Base-by-base conservation (phyloP, 2,113 vertebrate genomes). In the Rhinolophus sinicus region DNA sequence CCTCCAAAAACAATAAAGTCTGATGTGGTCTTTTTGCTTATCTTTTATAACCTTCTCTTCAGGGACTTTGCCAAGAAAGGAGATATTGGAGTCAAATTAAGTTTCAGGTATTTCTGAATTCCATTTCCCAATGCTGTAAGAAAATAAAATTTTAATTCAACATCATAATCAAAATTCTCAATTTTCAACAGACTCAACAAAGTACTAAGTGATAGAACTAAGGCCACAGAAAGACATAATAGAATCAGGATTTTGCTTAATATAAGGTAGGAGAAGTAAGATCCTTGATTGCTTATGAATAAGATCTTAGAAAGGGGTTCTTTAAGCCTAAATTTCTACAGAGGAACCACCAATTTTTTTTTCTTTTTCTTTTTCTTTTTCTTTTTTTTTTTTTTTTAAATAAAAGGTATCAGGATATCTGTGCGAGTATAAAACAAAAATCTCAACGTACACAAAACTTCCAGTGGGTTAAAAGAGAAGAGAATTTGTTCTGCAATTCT, bases 91-190 rank as follows among this genome's bases (percentile, higher is more conserved):
- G 2, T 73, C n/a, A 77, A 44, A n/a, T 69, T 70, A 87, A 70
- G 7, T 8, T 67, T 69, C 65, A 86, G 1, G 0, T 94, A 78
- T 85, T 80, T 88, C 24, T 94, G 33, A 85, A 56, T 92, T 62
- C 28, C 21, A 84, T 85, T 30, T 9, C 1, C 26, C 9, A 56
- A 6, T 56, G 64, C 6, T 88, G 52, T 62, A 14, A 93, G 28
- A 88, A 88, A 94, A 24, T 62, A 40, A 64, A 7, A 88, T 47
- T 80, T 95, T 67, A 88, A n/a, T 35, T 73, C n/a, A 82, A 38
- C 1, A 21, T 6, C 18, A 82, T 85, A 40, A 6, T n/a, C 67
- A 44, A 40, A 44, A 67, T 92, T 78, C 10, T 94, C 26, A n/a
- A 52, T 40, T 93, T 76, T 85, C 38, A 77, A 40, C 14, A 93